These are phyloP conservation scores for Uropsilus gracilis DNA, from an alignment of 2,113 vertebrate species.

Conservation along the genomic window DNA sequence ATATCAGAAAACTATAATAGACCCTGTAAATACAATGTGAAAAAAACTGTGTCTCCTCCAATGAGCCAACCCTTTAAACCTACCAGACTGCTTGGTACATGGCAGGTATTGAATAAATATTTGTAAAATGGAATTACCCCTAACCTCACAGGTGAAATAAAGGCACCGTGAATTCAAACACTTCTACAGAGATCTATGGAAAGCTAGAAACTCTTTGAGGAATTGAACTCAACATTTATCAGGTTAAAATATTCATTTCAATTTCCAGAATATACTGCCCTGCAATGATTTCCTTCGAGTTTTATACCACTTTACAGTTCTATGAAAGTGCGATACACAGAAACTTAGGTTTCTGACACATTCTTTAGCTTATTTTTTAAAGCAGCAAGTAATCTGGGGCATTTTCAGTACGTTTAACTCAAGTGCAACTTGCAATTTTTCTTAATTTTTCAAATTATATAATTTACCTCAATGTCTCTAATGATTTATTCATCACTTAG, in stretches of 20 bases:
- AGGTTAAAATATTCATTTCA: background rate
- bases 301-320: background rate
- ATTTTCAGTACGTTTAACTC: conserved; percentile 4
- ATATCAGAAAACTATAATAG: background rate
- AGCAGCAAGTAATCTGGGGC: background rate
- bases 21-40: background rate
- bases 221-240: background rate
- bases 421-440: background rate
- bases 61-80: background rate
- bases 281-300: background rate
- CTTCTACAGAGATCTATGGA: background rate
- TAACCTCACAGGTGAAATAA: background rate
- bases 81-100: background rate
- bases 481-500: background rate
- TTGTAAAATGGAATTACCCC: background rate
- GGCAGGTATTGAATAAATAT: background rate
- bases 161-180: background rate
- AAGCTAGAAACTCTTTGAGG: background rate
- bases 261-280: background rate
- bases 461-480: conserved; percentile 1
- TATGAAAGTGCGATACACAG: background rate
- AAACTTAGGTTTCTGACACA: background rate
- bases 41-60: background rate
- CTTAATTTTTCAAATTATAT: conserved; percentile 33
- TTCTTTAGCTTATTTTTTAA: background rate